Evolutionary conservation across 2,113 vertebrate species (phyloP).

Genomic region (Muntiacus reevesi): DNA sequence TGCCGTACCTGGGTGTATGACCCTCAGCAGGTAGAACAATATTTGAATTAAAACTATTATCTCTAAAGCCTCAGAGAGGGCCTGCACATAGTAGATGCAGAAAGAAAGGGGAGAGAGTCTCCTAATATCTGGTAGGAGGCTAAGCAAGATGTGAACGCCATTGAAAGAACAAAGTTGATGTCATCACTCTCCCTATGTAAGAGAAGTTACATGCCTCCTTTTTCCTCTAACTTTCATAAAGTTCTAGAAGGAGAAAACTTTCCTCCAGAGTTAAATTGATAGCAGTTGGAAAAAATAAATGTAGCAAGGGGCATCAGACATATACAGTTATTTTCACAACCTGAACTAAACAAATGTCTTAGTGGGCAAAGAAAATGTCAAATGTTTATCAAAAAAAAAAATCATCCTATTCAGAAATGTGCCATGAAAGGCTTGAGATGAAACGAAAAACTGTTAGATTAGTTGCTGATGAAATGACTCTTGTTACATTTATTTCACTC

Average conservation of each 20-base stretch:
- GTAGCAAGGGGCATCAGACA: background rate
- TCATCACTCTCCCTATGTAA: background rate
- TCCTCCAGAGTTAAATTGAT: background rate
- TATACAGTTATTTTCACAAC: constrained; percentile 37
- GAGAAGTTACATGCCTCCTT: background rate
- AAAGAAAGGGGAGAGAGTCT: background rate
- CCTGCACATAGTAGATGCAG: background rate
- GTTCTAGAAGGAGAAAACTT: background rate
- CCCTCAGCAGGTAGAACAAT: background rate
- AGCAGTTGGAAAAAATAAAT: constrained; percentile 21
- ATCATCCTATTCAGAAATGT: constrained; percentile 28
- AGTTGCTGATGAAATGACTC: background rate
- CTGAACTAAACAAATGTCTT: constrained; percentile 39
- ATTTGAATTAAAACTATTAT: background rate
- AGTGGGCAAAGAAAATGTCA: constrained; percentile 46
- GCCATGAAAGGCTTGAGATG: background rate
- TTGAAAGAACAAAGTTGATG: background rate
- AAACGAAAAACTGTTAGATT: constrained; percentile 1
- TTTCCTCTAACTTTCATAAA: background rate
- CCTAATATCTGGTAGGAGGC: background rate
- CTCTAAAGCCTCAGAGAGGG: background rate
- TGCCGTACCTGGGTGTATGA: background rate
- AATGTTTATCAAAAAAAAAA: constrained; percentile 50
- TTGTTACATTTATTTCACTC: background rate
- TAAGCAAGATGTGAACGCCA: background rate